Percentiles rank a stretch among this genome's conserved stretches.
These are phyloP conservation scores for Chrosomus eos DNA, from an alignment of 2,797 vertebrate genomes.

Conservation along the genomic window DNA sequence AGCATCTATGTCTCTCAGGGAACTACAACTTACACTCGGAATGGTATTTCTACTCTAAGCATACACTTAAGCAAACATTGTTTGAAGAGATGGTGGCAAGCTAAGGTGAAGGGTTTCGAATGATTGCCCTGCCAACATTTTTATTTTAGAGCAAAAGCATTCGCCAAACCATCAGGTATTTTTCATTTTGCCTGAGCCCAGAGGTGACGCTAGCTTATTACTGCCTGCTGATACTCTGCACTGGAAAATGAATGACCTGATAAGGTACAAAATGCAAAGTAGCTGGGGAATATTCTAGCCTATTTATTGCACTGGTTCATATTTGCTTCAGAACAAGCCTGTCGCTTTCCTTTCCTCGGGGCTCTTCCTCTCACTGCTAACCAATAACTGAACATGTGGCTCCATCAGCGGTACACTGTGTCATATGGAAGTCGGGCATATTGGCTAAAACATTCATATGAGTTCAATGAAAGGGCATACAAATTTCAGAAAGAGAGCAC, in stretches of 20 bases:
- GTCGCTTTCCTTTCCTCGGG: not conserved
- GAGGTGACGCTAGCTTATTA: conserved; percentile 56
- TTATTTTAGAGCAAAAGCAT: conserved; percentile 34
- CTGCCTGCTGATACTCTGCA: conserved; percentile 18
- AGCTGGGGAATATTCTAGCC: conserved; percentile 42
- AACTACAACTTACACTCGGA: conserved; percentile 8
- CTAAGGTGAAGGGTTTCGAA: conserved; percentile 24
- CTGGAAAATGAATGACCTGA: conserved; percentile 49
- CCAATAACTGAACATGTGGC: conserved; percentile 27
- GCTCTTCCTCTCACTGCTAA: not conserved
- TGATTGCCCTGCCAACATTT: conserved; percentile 35
- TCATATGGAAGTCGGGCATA: conserved; percentile 28
- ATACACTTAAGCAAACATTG: conserved; percentile 38
- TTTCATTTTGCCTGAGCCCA: conserved; percentile 47
- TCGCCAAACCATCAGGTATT: conserved; percentile 41
- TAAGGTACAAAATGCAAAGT: conserved; percentile 54
- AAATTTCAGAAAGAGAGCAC: not conserved
- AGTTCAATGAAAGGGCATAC: not conserved
- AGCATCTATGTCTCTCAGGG: not conserved
- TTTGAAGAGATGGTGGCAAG: conserved; percentile 15
- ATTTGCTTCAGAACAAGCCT: conserved; percentile 28
- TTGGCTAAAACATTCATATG: not conserved
- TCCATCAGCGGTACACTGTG: conserved; percentile 8
- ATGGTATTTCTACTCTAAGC: conserved; percentile 6
- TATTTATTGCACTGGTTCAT: conserved; percentile 43